Evolutionary conservation across 2,888 invertebrate genomes (phyloP).

Genomic region (Tetragonisca angustula): DNA sequence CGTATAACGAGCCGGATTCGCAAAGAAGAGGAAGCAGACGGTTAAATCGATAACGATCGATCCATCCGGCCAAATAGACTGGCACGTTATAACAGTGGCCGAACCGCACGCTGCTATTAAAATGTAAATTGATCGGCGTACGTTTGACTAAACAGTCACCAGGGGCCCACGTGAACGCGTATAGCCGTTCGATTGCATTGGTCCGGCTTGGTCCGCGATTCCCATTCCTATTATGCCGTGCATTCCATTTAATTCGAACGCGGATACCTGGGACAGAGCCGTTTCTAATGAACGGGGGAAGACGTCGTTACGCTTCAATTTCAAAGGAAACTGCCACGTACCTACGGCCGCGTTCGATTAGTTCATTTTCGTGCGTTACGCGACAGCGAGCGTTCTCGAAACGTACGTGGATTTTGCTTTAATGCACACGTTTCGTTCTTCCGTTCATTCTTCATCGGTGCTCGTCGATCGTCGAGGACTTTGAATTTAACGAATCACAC

Average conservation of each 20-base stretch:
- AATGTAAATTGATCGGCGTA: conserved; percentile 81
- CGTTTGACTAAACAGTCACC: conserved; percentile 80
- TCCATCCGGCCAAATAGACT: conserved; percentile 39
- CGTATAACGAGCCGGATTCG: conserved; percentile 3
- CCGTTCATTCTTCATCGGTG: accelerated
- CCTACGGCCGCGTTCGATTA: neutral
- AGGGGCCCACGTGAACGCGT: conserved; percentile 58
- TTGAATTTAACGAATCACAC: neutral
- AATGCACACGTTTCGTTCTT: neutral
- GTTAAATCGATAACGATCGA: conserved; percentile 14
- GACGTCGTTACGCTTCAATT: neutral
- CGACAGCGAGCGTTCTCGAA: neutral
- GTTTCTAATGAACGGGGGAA: neutral
- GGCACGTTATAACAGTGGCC: conserved; percentile 39
- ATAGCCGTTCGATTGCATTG: conserved; percentile 42
- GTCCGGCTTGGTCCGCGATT: conserved; percentile 29
- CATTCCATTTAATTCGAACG: conserved; percentile 20
- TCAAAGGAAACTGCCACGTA: neutral
- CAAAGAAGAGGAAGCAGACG: conserved; percentile 4
- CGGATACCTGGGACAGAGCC: neutral
- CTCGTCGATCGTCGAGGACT: neutral
- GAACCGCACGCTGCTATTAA: conserved; percentile 69
- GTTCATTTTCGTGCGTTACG: neutral
- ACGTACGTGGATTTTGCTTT: neutral
- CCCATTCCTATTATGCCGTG: conserved; percentile 7